Evolutionary conservation across 1,140 invertebrate species (phyloP), one percentile per base, ranked within the genome.

Genomic region (Portunus trituberculatus): DNA sequence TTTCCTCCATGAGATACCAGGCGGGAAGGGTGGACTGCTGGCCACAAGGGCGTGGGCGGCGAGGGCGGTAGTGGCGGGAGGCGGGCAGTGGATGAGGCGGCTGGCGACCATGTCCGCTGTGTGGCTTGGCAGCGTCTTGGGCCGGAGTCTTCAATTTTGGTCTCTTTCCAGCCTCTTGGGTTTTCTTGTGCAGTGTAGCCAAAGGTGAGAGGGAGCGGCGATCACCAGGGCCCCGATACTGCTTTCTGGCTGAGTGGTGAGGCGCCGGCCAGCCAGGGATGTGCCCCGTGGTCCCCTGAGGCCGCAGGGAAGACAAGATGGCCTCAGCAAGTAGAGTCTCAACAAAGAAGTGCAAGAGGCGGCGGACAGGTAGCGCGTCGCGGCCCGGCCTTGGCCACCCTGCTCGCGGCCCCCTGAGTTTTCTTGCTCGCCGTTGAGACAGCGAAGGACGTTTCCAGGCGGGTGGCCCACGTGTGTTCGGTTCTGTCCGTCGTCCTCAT

Each of bases 351-450:
- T 93, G 83, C 28, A 67, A 67, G 67, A 29, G 46, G 45, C 12
- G 32, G 59, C 52, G 67, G 29, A 7, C 89, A 82, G 86, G 94
- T 92, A 76, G 91, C n/a, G 94, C 59, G 86, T 32, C 82, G 82
- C 48, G 59, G 76, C 29, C 46, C 31, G 29, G n/a, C 84, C 94
- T 92, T 95, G 90, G 94, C 31, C 90, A 29, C 94, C 94, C 91
- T 93, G 90, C 52, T 76, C 25, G 91, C 94, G 92, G 90, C 94
- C 94, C 92, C 94, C 94, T 95, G 94, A 95, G 94, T 95, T 95
- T 95, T 95, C 94, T 95, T 95, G 94, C 88, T 48, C 94, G 94
- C 94, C 94, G 94, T 95, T 92, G 94, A 95, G 94, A 95, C 94
- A 95, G 94, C 91, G 88, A 95, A 95, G 94, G 94, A 95, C 94